Conservation (phyloP, 2,113 vertebrate genomes). For the Dicerorhinus sumatrensis region DNA sequence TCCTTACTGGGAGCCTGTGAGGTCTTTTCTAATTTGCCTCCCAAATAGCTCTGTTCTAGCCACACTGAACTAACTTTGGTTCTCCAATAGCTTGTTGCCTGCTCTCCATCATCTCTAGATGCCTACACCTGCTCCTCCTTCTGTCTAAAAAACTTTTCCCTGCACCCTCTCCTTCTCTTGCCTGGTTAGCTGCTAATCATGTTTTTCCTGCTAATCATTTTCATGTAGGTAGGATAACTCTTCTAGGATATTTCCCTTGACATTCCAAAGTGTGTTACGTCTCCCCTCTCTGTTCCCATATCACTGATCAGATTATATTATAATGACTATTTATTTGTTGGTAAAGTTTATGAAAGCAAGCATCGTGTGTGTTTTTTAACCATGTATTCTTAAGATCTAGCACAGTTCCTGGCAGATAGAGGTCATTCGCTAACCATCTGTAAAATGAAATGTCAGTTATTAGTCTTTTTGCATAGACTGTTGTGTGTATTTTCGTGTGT, state of each 20-base stretch:
- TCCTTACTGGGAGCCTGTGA: fast-evolving
- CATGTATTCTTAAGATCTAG: not conserved
- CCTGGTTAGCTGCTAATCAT: not conserved
- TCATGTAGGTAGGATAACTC: not conserved
- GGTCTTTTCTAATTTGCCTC: not conserved
- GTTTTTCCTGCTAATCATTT: not conserved
- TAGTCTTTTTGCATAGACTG: not conserved
- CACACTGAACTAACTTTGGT: no score
- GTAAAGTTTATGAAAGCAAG: not conserved
- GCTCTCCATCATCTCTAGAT: not conserved
- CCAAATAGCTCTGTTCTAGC: not conserved
- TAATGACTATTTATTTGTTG: not conserved
- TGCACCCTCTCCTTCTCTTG: not conserved
- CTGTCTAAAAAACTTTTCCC: no score
- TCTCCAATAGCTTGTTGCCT: fast-evolving
- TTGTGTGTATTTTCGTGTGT: not conserved
- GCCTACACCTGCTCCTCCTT: fast-evolving
- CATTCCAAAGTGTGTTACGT: not conserved
- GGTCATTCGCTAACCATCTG: not conserved
- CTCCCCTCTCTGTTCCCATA: not conserved
- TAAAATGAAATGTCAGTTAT: not conserved
- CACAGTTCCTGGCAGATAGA: not conserved
- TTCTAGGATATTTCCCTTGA: not conserved
- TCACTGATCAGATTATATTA: not conserved
- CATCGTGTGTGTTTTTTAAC: not conserved